A percentile compares a stretch with the other conserved stretches of the same genome.
Conservation (phyloP, 2,113 vertebrate species). For the Miniopterus natalensis region DNA sequence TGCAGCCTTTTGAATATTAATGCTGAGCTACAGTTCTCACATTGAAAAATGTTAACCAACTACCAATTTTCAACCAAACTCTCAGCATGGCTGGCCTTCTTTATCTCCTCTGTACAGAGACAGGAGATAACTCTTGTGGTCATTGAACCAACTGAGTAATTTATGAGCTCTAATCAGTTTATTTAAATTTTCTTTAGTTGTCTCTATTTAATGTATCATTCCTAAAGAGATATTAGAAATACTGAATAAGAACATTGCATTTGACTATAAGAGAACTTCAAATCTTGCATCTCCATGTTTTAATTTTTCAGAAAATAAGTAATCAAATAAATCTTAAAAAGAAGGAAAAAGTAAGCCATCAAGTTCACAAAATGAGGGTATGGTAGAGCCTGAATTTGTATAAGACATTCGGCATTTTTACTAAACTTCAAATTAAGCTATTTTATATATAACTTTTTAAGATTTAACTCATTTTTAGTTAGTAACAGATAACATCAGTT, state of each 20-base stretch:
- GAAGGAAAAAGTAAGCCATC: not conserved
- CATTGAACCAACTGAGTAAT: not conserved
- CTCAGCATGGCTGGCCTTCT: not conserved
- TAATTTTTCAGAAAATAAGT: not conserved
- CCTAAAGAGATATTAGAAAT: not conserved
- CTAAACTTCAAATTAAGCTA: not conserved
- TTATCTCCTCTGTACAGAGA: not conserved
- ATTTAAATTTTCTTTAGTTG: not conserved
- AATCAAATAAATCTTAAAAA: not conserved
- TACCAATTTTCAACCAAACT: not conserved
- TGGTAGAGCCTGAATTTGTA: not conserved
- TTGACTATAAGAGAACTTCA: not conserved
- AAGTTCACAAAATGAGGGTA: not conserved
- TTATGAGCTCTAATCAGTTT: not conserved
- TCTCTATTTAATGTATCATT: not conserved
- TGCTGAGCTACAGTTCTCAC: not conserved
- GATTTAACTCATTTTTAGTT: not conserved
- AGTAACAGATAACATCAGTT: not conserved
- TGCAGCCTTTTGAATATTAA: not conserved
- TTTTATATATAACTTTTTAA: not conserved
- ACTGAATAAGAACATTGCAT: not conserved
- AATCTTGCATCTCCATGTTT: not conserved
- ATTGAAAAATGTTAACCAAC: not conserved
- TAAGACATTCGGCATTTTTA: not conserved
- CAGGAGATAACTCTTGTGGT: not conserved